Evolutionary conservation across 2,888 invertebrate genomes (phyloP).

Genomic region (Mechanitis messenoides): DNA sequence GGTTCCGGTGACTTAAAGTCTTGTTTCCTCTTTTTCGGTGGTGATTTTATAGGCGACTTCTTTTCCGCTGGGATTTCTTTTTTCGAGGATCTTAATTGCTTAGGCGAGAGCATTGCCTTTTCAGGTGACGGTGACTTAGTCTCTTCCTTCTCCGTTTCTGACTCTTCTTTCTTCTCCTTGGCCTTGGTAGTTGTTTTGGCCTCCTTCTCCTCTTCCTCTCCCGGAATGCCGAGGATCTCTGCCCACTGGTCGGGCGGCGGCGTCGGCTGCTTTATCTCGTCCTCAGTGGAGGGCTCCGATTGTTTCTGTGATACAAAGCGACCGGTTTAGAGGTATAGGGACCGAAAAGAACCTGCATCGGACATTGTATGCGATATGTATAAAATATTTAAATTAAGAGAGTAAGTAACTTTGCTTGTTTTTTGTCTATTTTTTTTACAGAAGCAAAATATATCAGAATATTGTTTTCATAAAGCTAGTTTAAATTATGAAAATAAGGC

Average conservation of each 20-base stretch:
- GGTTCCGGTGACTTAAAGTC: conserved; percentile 47
- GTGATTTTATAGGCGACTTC: conserved; percentile 50
- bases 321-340: conserved; percentile 14
- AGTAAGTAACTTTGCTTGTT: not conserved
- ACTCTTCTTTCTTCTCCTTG: conserved; percentile 32
- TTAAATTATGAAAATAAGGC: too few species aligned
- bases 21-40: conserved; percentile 54
- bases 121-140: conserved; percentile 39
- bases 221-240: conserved; percentile 67
- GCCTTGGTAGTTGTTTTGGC: conserved; percentile 28
- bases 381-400: not conserved
- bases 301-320: conserved; percentile 39
- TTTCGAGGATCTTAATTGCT: conserved; percentile 57
- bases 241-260: conserved; percentile 72
- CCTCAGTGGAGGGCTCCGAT: conserved; percentile 43
- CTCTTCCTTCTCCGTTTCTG: conserved; percentile 30
- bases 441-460: too few species aligned
- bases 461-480: too few species aligned
- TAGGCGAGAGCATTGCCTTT: conserved; percentile 49
- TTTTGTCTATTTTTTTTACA: not conserved
- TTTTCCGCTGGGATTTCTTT: conserved; percentile 49
- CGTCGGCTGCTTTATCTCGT: conserved; percentile 62
- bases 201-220: conserved; percentile 40
- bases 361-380: conserved; percentile 36
- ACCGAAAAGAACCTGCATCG: conserved; percentile 58